Evolutionary conservation across 2,888 invertebrate species (phyloP), one percentile per base, ranked within the genome.

Genomic region (Invenusta paracnida): DNA sequence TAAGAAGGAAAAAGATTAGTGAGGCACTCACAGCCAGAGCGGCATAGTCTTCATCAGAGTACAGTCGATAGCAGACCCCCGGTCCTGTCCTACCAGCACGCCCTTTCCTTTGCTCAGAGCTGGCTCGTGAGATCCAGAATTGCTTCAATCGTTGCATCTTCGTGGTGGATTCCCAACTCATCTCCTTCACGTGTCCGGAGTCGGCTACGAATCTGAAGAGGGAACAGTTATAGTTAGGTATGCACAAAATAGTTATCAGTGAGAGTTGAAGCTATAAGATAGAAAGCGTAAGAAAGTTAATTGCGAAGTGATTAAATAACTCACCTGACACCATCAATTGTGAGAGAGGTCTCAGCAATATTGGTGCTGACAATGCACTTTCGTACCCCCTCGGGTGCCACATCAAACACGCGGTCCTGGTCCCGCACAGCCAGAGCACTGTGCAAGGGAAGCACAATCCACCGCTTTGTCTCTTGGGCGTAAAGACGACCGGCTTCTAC

Each of bases 301-400:
- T n/a, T n/a, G n/a, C n/a, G n/a, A n/a, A n/a, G n/a, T n/a, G n/a
- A n/a, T n/a, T n/a, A n/a, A n/a, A n/a, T 17, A 0, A 99, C 98
- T 92, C 99, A 99, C 89, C 98, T 93, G 85, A 99, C 95, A 0
- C 98, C 98, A 91, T 99, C 99, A 85, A 99, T 98, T 0, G 99
- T 99, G 0, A 99, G 95, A 0, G 98, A 98, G 0, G 99, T 99
- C 93, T 99, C 99, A 0, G 99, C 98, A 86, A 99, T 98, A 90
- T 99, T 99, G 0, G 99, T 99, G 0, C 97, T 96, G 0, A 99
- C 94, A 87, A 99, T 96, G 91, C 98, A 98, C 91, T 99, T 99
- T 85, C 99, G 93, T 0, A 96, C 94, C 0, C 97, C 96, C 85
- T 96, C 96, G 0, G 98, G 98, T 0, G 98, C 94, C 90, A 96